These are phyloP conservation scores for Recurvirostra avosetta DNA, from an alignment of 2,113 vertebrate species.

Conservation along the genomic window DNA sequence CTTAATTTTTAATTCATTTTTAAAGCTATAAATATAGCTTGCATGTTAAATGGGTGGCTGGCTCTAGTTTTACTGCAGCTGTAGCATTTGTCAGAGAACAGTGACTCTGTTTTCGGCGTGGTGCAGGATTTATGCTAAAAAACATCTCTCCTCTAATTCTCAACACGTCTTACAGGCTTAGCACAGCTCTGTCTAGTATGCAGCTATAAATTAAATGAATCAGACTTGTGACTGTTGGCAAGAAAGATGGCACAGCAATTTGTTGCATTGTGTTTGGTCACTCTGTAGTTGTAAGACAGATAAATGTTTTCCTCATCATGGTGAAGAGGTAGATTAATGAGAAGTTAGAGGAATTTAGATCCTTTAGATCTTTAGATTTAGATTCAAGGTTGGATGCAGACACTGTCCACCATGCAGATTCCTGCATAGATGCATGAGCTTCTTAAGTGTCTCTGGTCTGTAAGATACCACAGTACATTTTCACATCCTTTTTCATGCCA, in stretches of 20 bases:
- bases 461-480: neutral
- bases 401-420: neutral
- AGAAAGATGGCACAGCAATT: neutral
- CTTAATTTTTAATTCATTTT: constrained; percentile 10
- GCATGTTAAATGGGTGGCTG: neutral
- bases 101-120: neutral
- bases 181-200: neutral
- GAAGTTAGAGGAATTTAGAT: neutral
- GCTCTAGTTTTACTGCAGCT: neutral
- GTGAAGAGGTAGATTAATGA: neutral
- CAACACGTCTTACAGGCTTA: neutral
- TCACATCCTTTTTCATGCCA: neutral
- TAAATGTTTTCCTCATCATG: neutral
- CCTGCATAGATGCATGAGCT: neutral
- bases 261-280: neutral
- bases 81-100: neutral
- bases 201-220: neutral
- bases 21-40: neutral
- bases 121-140: neutral
- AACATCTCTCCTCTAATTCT: neutral
- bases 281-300: neutral
- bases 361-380: neutral
- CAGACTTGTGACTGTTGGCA: neutral
- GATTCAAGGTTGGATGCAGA: neutral
- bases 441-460: neutral